Conservation (phyloP, 2,888 invertebrate genomes). For the Ophonus ardosiacus region DNA sequence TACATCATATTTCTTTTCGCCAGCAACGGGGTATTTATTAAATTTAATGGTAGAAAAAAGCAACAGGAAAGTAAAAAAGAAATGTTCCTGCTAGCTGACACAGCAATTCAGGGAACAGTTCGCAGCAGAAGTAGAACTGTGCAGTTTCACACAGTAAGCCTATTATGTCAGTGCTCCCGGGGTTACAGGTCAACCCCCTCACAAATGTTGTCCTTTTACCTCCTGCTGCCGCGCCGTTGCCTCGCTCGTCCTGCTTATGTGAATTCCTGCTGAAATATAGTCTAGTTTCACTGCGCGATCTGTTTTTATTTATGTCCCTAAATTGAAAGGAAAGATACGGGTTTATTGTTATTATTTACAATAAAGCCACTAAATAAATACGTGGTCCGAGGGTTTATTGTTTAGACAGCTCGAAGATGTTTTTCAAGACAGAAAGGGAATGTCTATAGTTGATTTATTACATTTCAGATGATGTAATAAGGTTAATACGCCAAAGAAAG, state of each 20-base stretch:
- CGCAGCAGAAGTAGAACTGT: neutral
- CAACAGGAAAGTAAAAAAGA: conserved; percentile 3
- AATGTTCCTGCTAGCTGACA: conserved; percentile 24
- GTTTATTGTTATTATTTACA: conserved; percentile 17
- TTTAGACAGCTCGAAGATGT: too few relatives aligned
- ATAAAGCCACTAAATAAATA: neutral
- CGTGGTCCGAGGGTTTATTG: too few relatives aligned
- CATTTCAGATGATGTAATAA: too few relatives aligned
- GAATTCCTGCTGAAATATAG: conserved; percentile 19
- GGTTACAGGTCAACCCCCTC: conserved; percentile 40
- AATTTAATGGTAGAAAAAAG: conserved; percentile 19
- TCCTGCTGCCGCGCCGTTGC: neutral
- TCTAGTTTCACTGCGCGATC: neutral
- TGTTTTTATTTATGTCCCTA: conserved; percentile 9
- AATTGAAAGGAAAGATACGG: neutral
- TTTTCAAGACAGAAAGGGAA: too few relatives aligned
- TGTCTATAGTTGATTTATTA: too few relatives aligned
- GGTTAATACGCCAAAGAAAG: too few relatives aligned
- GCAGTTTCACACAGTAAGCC: conserved; percentile 13
- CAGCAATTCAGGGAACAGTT: conserved; percentile 7
- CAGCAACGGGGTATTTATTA: neutral
- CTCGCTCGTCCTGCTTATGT: neutral
- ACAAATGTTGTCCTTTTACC: conserved; percentile 32
- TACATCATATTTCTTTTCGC: neutral
- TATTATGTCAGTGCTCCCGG: conserved; percentile 46